Base-by-base conservation (phyloP, 1,140 invertebrate genomes). In the Anastatus disparis region DNA sequence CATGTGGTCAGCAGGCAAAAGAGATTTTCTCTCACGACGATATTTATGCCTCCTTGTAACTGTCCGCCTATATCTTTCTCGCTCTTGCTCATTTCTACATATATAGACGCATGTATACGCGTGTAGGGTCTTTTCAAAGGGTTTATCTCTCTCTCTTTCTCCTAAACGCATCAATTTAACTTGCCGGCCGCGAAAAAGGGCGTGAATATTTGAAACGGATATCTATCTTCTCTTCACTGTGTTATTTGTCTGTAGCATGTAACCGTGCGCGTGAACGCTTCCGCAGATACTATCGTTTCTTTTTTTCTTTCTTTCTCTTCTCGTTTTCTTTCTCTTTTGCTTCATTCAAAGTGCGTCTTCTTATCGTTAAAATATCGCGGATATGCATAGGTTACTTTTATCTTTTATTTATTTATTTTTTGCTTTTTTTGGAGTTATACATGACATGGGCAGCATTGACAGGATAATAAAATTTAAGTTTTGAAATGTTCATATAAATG, bases 161-260 rank as follows among this genome's bases (percentile, higher is more conserved):
- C 72, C 81, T 85, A 85, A 85, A 84, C 79, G 80, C 84, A 86
- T 85, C 82, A 82, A 84, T 86, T 85, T 84, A 81, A 84, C 77
- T 76, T 78, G 66, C 38, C 46, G 74, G 75, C 76, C 81, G 4
- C 76, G 80, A 80, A 79, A 85, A 82, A 84, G 82, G 84, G 84
- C 84, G 84, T 86, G 78, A 83, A 82, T 79, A 84, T 84, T 85
- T 86, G 84, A 84, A 85, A 85, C 83, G 79, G 84, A 85, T 86
- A 85, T 86, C 84, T 82, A 85, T 85, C 83, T 84, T 84, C 79
- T 75, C 74, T 73, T 77, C 76, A 80, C 79, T 80, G 78, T n/a
- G n/a, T 81, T 82, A 82, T 82, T 82, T 81, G 74, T 76, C 77
- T 75, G 7, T 44, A n/a, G 15, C 15, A 44, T 44, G 15, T 44